Conservation (phyloP, 2,113 vertebrate species). For the Dicrurus megarhynchus region DNA sequence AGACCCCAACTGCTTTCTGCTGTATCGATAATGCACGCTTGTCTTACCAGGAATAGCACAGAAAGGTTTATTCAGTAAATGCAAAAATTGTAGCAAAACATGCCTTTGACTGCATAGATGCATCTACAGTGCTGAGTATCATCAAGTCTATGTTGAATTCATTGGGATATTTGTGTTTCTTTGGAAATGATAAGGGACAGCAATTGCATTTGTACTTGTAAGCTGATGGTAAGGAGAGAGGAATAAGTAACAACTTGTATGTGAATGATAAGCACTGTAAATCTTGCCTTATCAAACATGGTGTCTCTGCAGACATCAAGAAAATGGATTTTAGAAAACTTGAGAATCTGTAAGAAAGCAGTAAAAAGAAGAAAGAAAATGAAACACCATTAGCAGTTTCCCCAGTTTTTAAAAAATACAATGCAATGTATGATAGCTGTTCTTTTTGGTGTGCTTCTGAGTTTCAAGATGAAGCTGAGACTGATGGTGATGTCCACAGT, state of each 20-base stretch:
- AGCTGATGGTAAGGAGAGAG: background rate
- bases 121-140: accelerated
- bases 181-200: background rate
- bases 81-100: background rate
- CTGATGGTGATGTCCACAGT: background rate
- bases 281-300: background rate
- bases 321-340: background rate
- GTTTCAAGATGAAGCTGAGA: background rate
- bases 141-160: background rate
- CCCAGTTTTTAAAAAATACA: background rate
- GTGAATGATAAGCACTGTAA: background rate
- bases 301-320: background rate
- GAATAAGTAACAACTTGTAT: background rate
- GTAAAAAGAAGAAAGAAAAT: background rate
- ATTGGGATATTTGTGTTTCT: background rate
- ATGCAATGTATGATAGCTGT: background rate
- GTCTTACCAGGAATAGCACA: background rate
- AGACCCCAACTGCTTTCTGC: background rate
- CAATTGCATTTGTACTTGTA: accelerated
- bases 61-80: background rate
- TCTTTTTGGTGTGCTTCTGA: background rate
- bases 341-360: background rate
- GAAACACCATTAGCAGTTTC: background rate
- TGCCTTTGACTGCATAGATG: background rate
- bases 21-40: background rate